Conservation (phyloP, 2,888 invertebrate genomes). For the Mycogona germanica region DNA sequence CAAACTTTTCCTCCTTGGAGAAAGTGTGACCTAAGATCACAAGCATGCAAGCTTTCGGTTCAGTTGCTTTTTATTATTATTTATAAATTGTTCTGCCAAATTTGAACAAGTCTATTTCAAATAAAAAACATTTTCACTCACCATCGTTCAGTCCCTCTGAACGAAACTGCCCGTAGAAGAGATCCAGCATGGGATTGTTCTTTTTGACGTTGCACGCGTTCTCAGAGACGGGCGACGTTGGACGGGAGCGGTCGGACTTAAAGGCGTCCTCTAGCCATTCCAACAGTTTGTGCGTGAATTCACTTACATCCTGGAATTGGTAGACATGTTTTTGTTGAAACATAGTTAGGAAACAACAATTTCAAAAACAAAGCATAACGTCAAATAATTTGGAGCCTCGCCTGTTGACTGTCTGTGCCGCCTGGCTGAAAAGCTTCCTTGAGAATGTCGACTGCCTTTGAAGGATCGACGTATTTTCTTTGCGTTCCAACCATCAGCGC, state of each 20-base stretch:
- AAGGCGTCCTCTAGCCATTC: conserved; percentile 39
- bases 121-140: conserved; percentile 20
- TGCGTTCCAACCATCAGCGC: conserved; percentile 35
- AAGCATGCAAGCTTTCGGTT: not conserved
- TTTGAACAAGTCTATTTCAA: not conserved
- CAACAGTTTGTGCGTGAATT: conserved; percentile 38
- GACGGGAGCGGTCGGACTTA: conserved; percentile 26
- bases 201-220: conserved; percentile 6
- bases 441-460: conserved; percentile 36
- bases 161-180: conserved; percentile 37
- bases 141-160: conserved; percentile 36
- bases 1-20: conserved; percentile 35
- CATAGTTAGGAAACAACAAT: not conserved
- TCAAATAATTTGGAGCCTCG: conserved; percentile 24
- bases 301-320: conserved; percentile 34
- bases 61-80: too few species aligned
- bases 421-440: conserved; percentile 34
- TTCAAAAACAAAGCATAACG: not conserved
- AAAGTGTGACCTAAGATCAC: conserved; percentile 32
- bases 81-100: not conserved
- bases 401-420: conserved; percentile 34
- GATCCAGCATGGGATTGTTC: conserved; percentile 36
- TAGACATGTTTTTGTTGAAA: conserved; percentile 1
- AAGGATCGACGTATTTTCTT: conserved; percentile 38
- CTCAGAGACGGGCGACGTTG: not conserved